Evolutionary conservation across 2,113 vertebrate species (phyloP).

Genomic region (Amblyopsis rosae): DNA sequence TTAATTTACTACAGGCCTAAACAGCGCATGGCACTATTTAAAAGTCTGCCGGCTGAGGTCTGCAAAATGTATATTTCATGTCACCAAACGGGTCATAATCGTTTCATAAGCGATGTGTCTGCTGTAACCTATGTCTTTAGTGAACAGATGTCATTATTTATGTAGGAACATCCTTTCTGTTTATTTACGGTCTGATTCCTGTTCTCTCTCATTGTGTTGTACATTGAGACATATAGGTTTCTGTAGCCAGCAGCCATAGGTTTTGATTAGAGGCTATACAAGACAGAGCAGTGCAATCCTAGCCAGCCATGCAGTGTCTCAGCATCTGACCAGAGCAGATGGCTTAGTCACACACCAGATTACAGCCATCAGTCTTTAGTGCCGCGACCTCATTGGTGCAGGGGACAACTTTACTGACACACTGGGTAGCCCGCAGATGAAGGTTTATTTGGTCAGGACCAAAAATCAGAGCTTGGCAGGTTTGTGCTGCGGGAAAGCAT

Average conservation of each 20-base stretch:
- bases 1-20: slow-evolving; percentile 68
- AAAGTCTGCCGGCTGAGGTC: slow-evolving; percentile 33
- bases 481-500: slow-evolving; percentile 9
- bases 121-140: slow-evolving; percentile 4
- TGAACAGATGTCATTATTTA: too few species aligned
- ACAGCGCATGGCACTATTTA: slow-evolving; percentile 50
- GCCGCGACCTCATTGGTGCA: slow-evolving; percentile 67
- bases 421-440: slow-evolving; percentile 23
- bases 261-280: not conserved
- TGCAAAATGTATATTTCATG: slow-evolving; percentile 56
- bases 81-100: slow-evolving; percentile 60
- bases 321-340: slow-evolving; percentile 73
- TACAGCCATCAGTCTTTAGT: slow-evolving; percentile 67
- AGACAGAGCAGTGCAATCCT: too few species aligned
- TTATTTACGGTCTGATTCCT: too few species aligned
- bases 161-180: too few species aligned
- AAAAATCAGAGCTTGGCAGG: slow-evolving; percentile 26
- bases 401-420: slow-evolving; percentile 26
- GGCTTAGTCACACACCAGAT: slow-evolving; percentile 67
- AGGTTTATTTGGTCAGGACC: slow-evolving; percentile 56
- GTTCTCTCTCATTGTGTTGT: too few species aligned
- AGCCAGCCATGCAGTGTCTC: not conserved
- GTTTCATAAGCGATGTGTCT: slow-evolving; percentile 51
- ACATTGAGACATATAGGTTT: too few species aligned
- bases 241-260: not conserved